Base-by-base conservation (phyloP, 2,113 vertebrate species). In the Oostethus manadensis region DNA sequence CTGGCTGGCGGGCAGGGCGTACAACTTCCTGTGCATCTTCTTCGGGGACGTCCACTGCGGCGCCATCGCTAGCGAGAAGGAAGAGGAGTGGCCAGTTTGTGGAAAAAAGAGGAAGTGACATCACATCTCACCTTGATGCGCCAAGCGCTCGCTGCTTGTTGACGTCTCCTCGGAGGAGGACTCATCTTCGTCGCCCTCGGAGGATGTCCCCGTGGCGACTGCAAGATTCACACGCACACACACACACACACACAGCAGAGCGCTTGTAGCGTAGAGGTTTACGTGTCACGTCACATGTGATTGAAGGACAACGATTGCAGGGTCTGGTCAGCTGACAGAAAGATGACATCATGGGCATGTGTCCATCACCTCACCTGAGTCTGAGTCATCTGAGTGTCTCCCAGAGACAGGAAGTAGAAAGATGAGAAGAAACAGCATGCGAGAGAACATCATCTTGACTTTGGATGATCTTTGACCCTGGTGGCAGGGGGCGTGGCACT, bases 21-120 rank as follows among this genome's bases (percentile, higher is more conserved):
- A 93, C 33, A 94, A 86, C 69, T 92, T 91, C 89, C 94, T 96
- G 83, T 94, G 91, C 95, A 97, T 97, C 84, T 94, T 95, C 56
- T 94, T 93, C 0, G 94, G 94, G 47, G 86, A 91, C 3, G 92
- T 87, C 95, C 95, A 98, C 68, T 90, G 92, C 0, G 94, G 95
- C 59, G 92, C 88, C 13, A 90, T 75, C 16, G 90, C 92, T 89
- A 70, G 20, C 11, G 11, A 58, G 46, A 21, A 22, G 48, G 21
- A 1, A 38, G 10, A n/a, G 14, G 8, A 14, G 10, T 10, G 11
- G 22, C 18, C 18, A 50, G 1, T 22, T 2, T 33, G 29, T 2
- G 13, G 1, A 38, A 38, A 10, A 6, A 35, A 10, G n/a, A 38
- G 17, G 53, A 55, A 20, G 33, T 8, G 17, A 7, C 4, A 10